Conservation (phyloP, 2,797 vertebrate genomes). For the Ctenopoma kingsleyae region DNA sequence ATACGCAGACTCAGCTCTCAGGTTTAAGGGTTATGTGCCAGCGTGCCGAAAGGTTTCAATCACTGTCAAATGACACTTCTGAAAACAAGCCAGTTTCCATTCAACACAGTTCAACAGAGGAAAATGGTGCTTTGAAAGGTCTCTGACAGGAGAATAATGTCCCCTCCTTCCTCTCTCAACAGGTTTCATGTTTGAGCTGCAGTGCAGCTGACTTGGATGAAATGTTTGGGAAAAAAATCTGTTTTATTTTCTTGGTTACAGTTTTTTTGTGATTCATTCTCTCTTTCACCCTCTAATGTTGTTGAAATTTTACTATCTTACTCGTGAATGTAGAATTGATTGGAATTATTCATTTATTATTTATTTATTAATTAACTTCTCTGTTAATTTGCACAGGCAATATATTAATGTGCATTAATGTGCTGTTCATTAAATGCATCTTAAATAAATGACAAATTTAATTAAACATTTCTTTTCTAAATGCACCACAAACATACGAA, state of each 20-base stretch:
- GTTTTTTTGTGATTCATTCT: background rate
- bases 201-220: background rate
- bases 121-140: constrained; percentile 19
- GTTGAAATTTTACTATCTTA: background rate
- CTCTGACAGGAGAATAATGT: constrained; percentile 13
- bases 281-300: background rate
- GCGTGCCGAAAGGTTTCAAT: constrained; percentile 39
- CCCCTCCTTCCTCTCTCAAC: background rate
- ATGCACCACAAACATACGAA: background rate
- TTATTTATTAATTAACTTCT: background rate
- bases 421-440: background rate
- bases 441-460: no score
- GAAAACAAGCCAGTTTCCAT: constrained; percentile 36
- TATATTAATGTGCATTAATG: background rate
- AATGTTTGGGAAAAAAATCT: background rate
- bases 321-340: background rate
- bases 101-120: constrained; percentile 25
- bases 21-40: constrained; percentile 16
- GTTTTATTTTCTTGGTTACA: background rate
- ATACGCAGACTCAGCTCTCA: constrained; percentile 38
- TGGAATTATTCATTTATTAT: background rate
- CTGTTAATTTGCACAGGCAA: background rate
- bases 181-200: background rate
- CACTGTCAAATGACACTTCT: constrained; percentile 38
- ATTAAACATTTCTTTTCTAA: background rate